These are phyloP conservation scores for Scolopax mira DNA, from an alignment of 2,113 vertebrate genomes.

Conservation along the genomic window DNA sequence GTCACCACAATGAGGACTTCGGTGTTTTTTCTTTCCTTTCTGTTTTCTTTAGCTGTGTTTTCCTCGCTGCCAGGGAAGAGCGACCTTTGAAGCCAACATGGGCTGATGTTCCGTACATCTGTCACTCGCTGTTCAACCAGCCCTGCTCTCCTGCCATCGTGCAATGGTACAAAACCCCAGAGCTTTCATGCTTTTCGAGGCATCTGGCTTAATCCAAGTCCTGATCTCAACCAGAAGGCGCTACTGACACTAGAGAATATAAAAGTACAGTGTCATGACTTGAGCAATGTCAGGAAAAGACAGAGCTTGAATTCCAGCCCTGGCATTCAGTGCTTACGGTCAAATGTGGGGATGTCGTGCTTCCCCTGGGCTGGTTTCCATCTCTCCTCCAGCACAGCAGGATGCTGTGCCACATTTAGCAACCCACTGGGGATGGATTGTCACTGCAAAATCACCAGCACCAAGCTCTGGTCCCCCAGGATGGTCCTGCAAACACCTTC, in stretches of 20 bases:
- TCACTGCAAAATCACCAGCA: neutral
- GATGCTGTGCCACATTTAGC: neutral
- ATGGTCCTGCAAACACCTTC: neutral
- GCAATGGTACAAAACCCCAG: accelerated
- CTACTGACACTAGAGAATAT: neutral
- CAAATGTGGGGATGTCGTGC: accelerated
- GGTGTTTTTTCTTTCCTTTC: neutral
- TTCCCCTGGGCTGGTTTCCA: neutral
- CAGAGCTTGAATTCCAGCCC: neutral
- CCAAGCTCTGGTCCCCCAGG: neutral
- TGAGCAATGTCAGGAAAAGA: neutral
- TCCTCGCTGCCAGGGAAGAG: neutral
- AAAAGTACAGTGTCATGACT: neutral
- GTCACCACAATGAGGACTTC: neutral
- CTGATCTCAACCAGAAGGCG: neutral
- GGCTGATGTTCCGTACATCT: neutral
- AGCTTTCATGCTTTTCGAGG: neutral
- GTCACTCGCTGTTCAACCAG: neutral
- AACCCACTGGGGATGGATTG: neutral
- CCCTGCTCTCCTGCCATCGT: neutral
- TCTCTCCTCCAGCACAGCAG: neutral
- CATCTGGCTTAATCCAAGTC: neutral
- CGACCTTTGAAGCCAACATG: neutral
- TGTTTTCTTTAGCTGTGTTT: neutral
- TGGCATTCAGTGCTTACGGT: neutral